Evolutionary conservation across 2,888 invertebrate species (phyloP), one percentile per base, ranked within the genome.

Genomic region (Papilio gigon): DNA sequence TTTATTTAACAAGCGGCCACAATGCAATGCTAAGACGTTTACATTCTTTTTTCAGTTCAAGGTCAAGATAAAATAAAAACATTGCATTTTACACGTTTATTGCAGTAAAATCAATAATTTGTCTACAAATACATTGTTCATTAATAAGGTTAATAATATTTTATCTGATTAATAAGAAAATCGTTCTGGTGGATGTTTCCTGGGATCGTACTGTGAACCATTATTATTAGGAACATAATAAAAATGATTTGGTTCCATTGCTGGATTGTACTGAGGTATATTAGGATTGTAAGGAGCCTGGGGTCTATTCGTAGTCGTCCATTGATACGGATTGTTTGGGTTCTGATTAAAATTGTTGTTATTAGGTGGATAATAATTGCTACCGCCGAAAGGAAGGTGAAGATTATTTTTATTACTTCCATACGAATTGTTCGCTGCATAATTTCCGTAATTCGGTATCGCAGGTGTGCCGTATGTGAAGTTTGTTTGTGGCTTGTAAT

Each of bases 131-230:
- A 25, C 22, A 25, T 50, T 50, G 4, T 22, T 22, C 22, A 22
- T 40, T 14, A 40, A n/a, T 35, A 40, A 44, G 9, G 4, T 50
- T 50, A 12, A 14, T 63, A 62, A 62, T 27, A 53, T 61, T 56
- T 72, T 65, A n/a, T 44, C 58, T 53, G 65, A 73, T 66, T 75
- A 75, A 65, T 79, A 78, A 35, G 76, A 76, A 68, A 81, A 81
- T 62, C 77, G 70, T 20, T 78, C 74, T n/a, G 82, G 75, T 44
- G 76, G 75, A 50, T 78, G 76, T 74, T 72, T 80, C 0, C 71
- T 75, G 2, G 81, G 79, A 65, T 84, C 83, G 40, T 78, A 77
- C 42, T 72, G 59, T 20, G 72, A 68, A 25, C 66, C 71, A 33
- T 74, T 75, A 22, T 62, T 73, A 62, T 72, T 74, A 37, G 75